phyloP scores from a whole-genome alignment of 2,797 vertebrate genomes.

The Lycodopsis pacificus region DNA sequence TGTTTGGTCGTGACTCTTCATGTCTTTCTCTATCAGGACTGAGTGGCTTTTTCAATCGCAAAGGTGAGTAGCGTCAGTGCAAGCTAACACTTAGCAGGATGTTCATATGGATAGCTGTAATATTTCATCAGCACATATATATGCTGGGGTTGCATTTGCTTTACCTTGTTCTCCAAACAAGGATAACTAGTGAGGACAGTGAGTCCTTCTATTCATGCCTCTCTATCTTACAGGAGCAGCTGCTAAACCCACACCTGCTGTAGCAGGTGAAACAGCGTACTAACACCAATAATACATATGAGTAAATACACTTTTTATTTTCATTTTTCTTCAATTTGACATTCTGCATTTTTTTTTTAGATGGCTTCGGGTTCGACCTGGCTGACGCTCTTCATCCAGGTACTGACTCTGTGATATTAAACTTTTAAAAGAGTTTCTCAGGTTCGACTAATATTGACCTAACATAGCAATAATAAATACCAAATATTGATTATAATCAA shows the following conservation, averaged over 20 bases:
- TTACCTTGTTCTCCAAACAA: too few relatives aligned
- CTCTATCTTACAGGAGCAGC: not conserved
- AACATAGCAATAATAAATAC: not conserved
- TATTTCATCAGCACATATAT: too few relatives aligned
- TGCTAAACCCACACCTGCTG: not conserved
- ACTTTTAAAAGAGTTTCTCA: not conserved
- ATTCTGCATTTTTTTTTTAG: not conserved
- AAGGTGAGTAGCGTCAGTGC: not conserved
- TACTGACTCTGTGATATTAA: not conserved
- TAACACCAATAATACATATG: not conserved
- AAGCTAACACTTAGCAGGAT: not conserved
- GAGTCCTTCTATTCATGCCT: not conserved
- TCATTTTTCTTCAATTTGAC: not conserved
- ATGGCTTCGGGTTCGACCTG: not conserved
- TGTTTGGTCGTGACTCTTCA: not conserved
- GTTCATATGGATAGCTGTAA: not conserved
- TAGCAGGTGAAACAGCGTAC: not conserved
- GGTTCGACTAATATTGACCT: not conserved
- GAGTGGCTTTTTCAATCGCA: fast-evolving
- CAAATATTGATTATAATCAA: not conserved
- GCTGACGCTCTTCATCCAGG: not conserved
- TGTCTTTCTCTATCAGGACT: not conserved
- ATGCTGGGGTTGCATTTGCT: too few relatives aligned
- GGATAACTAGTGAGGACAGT: too few relatives aligned
- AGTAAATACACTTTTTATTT: not conserved